Percentiles rank a stretch among this genome's conserved stretches.
These are phyloP conservation scores for Dryobotodes eremita DNA, from an alignment of 2,888 invertebrate species.

Conservation along the genomic window DNA sequence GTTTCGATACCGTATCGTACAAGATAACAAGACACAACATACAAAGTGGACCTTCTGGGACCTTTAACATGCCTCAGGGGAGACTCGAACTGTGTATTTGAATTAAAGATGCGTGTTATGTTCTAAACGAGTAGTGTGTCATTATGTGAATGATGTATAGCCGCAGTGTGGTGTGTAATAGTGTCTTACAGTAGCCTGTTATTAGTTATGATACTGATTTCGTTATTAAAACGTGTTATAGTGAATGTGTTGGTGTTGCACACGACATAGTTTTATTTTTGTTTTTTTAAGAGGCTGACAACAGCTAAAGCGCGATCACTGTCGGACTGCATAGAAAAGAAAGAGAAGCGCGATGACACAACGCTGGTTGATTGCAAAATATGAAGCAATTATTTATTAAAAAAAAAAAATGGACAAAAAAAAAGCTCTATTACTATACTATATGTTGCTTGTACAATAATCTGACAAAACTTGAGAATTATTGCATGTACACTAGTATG, in stretches of 20 bases:
- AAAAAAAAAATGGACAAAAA: too few relatives aligned
- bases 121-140: constrained; percentile 41
- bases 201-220: constrained; percentile 48
- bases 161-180: constrained; percentile 17
- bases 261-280: not conserved
- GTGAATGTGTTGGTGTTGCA: not conserved
- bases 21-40: not conserved
- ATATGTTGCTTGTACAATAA: too few relatives aligned
- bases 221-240: constrained; percentile 16
- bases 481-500: too few relatives aligned
- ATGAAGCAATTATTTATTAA: too few relatives aligned
- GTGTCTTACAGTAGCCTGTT: constrained; percentile 16
- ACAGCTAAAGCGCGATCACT: too few relatives aligned
- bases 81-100: constrained; percentile 46
- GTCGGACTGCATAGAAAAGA: too few relatives aligned
- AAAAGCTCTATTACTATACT: too few relatives aligned
- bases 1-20: too few relatives aligned
- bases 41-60: constrained; percentile 20
- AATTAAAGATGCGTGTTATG: constrained; percentile 63
- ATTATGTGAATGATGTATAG: constrained; percentile 56
- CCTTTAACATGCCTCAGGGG: constrained; percentile 16
- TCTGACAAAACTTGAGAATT: too few relatives aligned
- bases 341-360: too few relatives aligned
- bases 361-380: too few relatives aligned
- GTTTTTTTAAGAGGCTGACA: too few relatives aligned